Percentiles rank a stretch among this genome's conserved stretches.
Conservation (phyloP, 2,888 invertebrate species). For the Altica lythri region DNA sequence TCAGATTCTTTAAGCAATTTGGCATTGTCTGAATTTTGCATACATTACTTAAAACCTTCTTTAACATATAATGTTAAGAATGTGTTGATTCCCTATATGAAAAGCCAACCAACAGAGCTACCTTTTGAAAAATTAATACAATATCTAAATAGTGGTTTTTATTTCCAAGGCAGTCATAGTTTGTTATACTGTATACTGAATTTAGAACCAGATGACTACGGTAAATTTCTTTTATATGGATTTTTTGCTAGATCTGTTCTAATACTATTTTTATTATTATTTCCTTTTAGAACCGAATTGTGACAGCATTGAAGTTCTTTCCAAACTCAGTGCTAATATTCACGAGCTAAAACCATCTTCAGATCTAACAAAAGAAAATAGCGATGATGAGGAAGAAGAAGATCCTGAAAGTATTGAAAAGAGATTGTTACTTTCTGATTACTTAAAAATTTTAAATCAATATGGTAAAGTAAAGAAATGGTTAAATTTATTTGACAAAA, state of each 20-base stretch:
- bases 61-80: slow-evolving; percentile 71
- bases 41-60: slow-evolving; percentile 68
- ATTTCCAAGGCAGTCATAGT: slow-evolving; percentile 59
- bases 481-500: slow-evolving; percentile 58
- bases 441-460: slow-evolving; percentile 52
- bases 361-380: slow-evolving; percentile 57
- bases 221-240: slow-evolving; percentile 57
- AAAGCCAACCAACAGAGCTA: slow-evolving; percentile 48
- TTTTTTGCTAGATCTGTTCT: not conserved
- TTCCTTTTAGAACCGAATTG: slow-evolving; percentile 58
- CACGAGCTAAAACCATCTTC: slow-evolving; percentile 53
- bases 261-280: no score
- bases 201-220: slow-evolving; percentile 68
- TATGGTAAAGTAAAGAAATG: slow-evolving; percentile 57
- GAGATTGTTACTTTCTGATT: slow-evolving; percentile 50
- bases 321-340: slow-evolving; percentile 57
- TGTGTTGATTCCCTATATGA: slow-evolving; percentile 72
- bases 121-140: slow-evolving; percentile 59
- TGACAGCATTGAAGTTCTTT: slow-evolving; percentile 64
- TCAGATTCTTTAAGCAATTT: slow-evolving; percentile 59
- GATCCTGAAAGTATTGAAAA: slow-evolving; percentile 58
- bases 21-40: slow-evolving; percentile 64
- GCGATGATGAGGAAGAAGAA: slow-evolving; percentile 65
- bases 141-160: slow-evolving; percentile 50
- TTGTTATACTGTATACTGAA: slow-evolving; percentile 71